Evolutionary conservation across 2,113 vertebrate species (phyloP).

Genomic region (Tor tambroides): DNA sequence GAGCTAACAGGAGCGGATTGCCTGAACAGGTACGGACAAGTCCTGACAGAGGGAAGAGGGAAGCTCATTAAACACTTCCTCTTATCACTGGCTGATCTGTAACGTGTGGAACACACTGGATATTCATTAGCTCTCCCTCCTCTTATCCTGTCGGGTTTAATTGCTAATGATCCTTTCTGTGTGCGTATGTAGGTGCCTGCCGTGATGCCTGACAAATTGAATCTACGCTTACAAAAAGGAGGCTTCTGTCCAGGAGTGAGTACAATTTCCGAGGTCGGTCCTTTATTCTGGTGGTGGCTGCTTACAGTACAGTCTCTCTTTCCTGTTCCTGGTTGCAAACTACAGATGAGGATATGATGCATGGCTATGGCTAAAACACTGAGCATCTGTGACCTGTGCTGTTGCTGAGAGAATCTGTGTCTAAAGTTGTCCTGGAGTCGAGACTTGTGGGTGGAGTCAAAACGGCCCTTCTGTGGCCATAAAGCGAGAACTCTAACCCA

Average conservation of each 20-base stretch:
- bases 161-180: conserved; percentile 58
- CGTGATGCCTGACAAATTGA: conserved; percentile 41
- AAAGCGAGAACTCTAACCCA: conserved; percentile 10
- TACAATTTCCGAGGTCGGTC: conserved; percentile 29
- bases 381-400: background rate
- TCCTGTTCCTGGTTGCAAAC: background rate
- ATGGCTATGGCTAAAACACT: background rate
- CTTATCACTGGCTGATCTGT: conserved; percentile 60
- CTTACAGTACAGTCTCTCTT: background rate
- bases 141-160: conserved; percentile 54
- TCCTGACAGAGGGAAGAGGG: conserved; percentile 46
- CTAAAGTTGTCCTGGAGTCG: background rate
- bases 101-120: conserved; percentile 53
- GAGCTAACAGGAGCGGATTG: conserved; percentile 61
- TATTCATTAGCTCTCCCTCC: conserved; percentile 62
- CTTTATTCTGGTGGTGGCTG: background rate
- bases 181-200: conserved; percentile 32
- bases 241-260: conserved; percentile 29
- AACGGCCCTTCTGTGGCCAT: background rate
- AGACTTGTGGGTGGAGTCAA: background rate
- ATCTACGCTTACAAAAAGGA: conserved; percentile 30
- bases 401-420: background rate
- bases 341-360: background rate
- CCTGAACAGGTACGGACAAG: conserved; percentile 8
- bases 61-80: conserved; percentile 60